Base-by-base conservation (phyloP, 1,140 invertebrate genomes). In the Apolygus lucorum region DNA sequence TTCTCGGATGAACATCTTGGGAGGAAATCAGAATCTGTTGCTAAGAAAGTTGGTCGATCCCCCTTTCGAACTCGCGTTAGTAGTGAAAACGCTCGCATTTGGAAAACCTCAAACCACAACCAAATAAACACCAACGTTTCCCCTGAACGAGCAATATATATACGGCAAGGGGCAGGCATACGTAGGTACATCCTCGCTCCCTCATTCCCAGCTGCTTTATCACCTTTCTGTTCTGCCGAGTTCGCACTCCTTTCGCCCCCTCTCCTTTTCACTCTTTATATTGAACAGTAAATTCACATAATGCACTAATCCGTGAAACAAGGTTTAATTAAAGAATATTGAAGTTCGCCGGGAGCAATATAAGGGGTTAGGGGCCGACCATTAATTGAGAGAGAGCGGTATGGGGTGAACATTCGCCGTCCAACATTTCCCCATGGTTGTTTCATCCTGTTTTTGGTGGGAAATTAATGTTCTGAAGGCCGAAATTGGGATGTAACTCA, bases 301-400 rank as follows among this genome's bases (percentile, higher is more conserved):
- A 59, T 59, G 54, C 54, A 59, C 54, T 59, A 59, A 24, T 24
- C 54, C 54, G 54, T 59, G 54, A 59, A 59, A 59, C 11, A 4
- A 59, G 22, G 54, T 59, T 59, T 59, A 59, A 59, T 59, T 59
- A 59, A 59, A 59, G 54, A 59, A 59, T 59, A 59, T 59, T 59
- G 54, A 59, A 59, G 54, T 59, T 59, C 11, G 2, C 11, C n/a
- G n/a, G 34, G 34, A 49, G 34, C 34, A 49, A 49, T 49, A 49
- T 49, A 14, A 22, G 22, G 54, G 54, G 54, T 59, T 22, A 11
- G 13, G 54, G 22, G 54, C n/a, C n/a, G n/a, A 11, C 54, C 54
- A 59, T 59, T 59, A 59, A 59, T 59, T 59, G 34, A 17, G 17
- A 49, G 34, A 49, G 34, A 49, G 34, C 8, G 34, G 34, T 8